Percentiles rank a stretch among this genome's conserved stretches.
Conservation (phyloP, 2,113 vertebrate species). For the Scomber scombrus region DNA sequence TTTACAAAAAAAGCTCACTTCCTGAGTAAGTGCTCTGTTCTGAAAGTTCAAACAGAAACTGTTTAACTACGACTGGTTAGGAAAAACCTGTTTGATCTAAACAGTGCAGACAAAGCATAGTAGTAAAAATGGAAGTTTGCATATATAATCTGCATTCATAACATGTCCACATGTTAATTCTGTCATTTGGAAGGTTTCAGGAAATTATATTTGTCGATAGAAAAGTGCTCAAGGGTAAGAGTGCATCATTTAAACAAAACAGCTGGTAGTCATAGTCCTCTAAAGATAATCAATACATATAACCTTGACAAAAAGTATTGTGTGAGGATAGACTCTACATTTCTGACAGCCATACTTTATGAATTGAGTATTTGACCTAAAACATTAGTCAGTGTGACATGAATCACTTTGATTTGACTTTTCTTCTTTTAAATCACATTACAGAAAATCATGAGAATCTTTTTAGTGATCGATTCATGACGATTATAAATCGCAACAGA, state of each 20-base stretch:
- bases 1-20: conserved; percentile 50
- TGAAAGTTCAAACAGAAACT: conserved; percentile 8
- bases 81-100: conserved; percentile 17
- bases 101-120: conserved; percentile 30
- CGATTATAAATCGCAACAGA: conserved; percentile 10
- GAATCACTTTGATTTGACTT: background rate
- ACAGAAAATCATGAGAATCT: background rate
- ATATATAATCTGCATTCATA: background rate
- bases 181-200: background rate
- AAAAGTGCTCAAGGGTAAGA: conserved; percentile 34
- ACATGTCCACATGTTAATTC: background rate
- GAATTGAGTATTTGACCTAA: conserved; percentile 9
- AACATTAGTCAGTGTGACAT: background rate
- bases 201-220: conserved; percentile 14
- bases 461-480: background rate
- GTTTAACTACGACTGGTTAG: background rate
- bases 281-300: background rate
- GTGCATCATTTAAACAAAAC: conserved; percentile 13
- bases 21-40: conserved; percentile 67
- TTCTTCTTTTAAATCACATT: background rate
- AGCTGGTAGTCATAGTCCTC: background rate
- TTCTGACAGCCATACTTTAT: background rate
- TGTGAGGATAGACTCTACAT: too few relatives aligned
- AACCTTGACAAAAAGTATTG: too few relatives aligned
- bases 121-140: conserved; percentile 24